Evolutionary conservation across 2,888 invertebrate species (phyloP).

Genomic region (Ichneumoninae sp.): DNA sequence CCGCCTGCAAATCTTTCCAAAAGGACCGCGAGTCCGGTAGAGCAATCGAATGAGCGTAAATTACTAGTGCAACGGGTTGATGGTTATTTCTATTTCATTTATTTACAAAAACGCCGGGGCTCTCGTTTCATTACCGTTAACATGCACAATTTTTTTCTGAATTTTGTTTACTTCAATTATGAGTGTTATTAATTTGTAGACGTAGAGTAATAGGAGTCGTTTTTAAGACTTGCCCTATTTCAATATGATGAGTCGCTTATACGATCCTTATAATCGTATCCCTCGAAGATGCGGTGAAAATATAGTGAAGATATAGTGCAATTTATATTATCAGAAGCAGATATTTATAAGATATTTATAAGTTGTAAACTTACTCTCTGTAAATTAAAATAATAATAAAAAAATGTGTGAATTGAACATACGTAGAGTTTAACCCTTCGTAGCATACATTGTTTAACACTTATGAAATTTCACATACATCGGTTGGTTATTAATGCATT

Average conservation of each 20-base stretch:
- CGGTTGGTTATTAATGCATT: no score
- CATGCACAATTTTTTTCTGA: not conserved
- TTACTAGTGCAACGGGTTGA: slow-evolving; percentile 42
- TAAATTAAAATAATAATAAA: no score
- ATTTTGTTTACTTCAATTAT: not conserved
- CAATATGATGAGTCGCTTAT: not conserved
- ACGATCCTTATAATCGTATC: not conserved
- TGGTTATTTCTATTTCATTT: slow-evolving; percentile 50
- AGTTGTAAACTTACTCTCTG: no score
- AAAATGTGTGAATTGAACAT: no score
- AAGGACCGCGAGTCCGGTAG: slow-evolving; percentile 53
- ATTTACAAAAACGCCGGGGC: not conserved
- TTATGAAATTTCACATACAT: no score
- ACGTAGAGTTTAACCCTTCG: no score
- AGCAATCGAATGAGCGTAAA: slow-evolving; percentile 66
- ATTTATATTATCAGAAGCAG: no score
- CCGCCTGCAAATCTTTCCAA: slow-evolving; percentile 52
- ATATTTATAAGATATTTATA: no score
- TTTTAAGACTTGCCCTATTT: not conserved
- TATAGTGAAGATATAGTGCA: no score
- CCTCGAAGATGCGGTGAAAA: no score
- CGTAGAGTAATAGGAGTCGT: not conserved
- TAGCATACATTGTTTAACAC: no score
- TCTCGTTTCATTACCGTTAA: not conserved
- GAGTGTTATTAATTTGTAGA: not conserved